Evolutionary conservation across 2,888 invertebrate species (phyloP).

Genomic region (Didymodactylos carnosus): DNA sequence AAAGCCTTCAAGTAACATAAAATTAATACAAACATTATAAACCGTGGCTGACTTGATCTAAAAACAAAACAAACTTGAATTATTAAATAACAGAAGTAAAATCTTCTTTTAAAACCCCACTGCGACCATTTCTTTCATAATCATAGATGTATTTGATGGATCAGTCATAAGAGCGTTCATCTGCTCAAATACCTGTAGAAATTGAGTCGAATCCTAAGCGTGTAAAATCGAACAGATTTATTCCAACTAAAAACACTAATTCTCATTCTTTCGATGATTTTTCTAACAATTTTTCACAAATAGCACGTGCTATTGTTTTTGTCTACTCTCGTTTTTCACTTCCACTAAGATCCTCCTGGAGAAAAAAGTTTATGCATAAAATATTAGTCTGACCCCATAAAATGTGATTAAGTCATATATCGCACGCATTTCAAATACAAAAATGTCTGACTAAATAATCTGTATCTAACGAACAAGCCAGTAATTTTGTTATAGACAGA

Average conservation of each 20-base stretch:
- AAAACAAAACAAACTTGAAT: constrained; percentile 39
- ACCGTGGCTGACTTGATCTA: not conserved
- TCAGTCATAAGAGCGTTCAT: constrained; percentile 2
- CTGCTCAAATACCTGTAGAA: constrained; percentile 6
- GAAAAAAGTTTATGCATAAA: not conserved
- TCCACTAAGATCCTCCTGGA: constrained; percentile 34
- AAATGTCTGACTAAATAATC: constrained; percentile 89
- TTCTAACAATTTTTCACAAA: constrained; percentile 41
- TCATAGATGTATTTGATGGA: constrained; percentile 3
- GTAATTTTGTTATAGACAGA: constrained; percentile 63
- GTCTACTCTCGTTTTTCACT: constrained; percentile 57
- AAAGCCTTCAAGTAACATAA: constrained; percentile 86
- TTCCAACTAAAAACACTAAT: no score
- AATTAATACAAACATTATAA: constrained; percentile 85
- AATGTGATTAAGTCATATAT: no score
- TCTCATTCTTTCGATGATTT: not conserved
- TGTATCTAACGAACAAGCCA: constrained; percentile 66
- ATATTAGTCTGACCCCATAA: no score
- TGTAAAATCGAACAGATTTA: no score
- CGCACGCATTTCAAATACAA: constrained; percentile 69
- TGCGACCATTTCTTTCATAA: constrained; percentile 8
- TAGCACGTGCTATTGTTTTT: constrained; percentile 63
- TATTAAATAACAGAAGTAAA: constrained; percentile 18
- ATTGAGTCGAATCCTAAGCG: not conserved
- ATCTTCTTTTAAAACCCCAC: not conserved